Conservation (phyloP, 2,888 invertebrate genomes). For the Cistogaster globosa region DNA sequence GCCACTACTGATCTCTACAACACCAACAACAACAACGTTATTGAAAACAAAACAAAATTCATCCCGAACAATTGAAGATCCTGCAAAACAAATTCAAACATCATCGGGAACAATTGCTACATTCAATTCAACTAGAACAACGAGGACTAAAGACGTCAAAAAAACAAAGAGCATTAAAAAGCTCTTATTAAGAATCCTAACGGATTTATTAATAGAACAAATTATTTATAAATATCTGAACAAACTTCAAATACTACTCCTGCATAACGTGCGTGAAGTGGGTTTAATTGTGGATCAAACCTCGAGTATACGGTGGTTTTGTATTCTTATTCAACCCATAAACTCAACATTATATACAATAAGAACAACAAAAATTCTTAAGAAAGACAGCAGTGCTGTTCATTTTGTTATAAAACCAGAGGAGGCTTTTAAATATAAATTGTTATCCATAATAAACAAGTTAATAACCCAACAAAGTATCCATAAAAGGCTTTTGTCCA, state of each 20-base stretch:
- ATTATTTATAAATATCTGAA: constrained; percentile 20
- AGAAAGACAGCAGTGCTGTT: constrained; percentile 56
- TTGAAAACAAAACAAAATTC: constrained; percentile 22
- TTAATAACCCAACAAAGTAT: constrained; percentile 4
- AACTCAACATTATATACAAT: constrained; percentile 13
- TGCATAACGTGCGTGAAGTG: constrained; percentile 6
- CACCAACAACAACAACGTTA: constrained; percentile 38
- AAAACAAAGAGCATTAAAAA: constrained; percentile 37
- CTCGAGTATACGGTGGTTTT: constrained; percentile 26
- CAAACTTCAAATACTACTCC: constrained; percentile 37
- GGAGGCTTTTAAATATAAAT: constrained; percentile 65
- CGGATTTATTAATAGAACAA: constrained; percentile 36
- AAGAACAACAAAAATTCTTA: constrained; percentile 17
- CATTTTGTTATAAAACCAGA: constrained; percentile 30
- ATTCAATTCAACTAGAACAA: constrained; percentile 36
- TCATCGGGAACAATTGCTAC: constrained; percentile 33
- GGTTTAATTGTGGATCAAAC: constrained; percentile 9
- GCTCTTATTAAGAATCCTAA: constrained; percentile 50
- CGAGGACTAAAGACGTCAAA: constrained; percentile 44
- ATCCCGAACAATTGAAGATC: constrained; percentile 19
- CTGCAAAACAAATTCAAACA: constrained; percentile 54
- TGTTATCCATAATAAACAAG: constrained; percentile 10
- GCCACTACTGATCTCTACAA: constrained; percentile 61
- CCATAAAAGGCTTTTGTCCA: constrained; percentile 49
- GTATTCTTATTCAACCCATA: not conserved